Evolutionary conservation across 2,113 vertebrate genomes (phyloP), one percentile per base, ranked within the genome.

Genomic region (Pelvicachromis taeniatus): DNA sequence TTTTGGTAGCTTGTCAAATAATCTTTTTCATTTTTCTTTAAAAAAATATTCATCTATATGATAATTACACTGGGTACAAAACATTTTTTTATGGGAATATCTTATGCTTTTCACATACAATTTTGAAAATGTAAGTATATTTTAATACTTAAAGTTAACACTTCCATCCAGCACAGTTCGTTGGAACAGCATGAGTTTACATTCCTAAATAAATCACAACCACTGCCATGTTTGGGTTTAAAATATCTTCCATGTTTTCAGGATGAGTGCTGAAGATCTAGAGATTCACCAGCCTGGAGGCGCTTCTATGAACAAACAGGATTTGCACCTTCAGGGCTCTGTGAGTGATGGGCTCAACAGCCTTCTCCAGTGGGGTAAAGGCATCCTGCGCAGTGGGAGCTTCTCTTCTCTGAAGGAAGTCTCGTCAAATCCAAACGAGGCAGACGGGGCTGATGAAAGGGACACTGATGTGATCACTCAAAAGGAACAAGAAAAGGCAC

Each of bases 211-310:
- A 75, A 75, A 13, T 52, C 45, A 19, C 70, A 75, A 31, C 26
- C 45, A 31, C 17, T 52, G 45, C 26, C 26, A 33, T 52, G 4
- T 33, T 75, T 70, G 40, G 21, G 5, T 26, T 45, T 38, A n/a
- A 48, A 54, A 26, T 53, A 4, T 87, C 12, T 54, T 5, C 21
- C 4, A 2, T 59, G 7, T 83, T 84, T 85, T 17, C 86, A 95
- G 95, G 23, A 92, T 94, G 90, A 94, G 94, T 17, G 84, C 73
- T 3, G 95, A 95, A 45, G 95, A 95, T 77, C 89, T 95, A 13
- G 92, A 93, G 78, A 65, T 89, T 31, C 88, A 93, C 73, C 90
- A 85, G 21, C 81, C 88, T 19, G 68, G 17, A 50, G 89, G 91
- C 7, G 2, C 50, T 21, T 17, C 83, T 17, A 61, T 42, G 33